Evolutionary conservation across 2,888 invertebrate species (phyloP).

Genomic region (Leptinotarsa rubiginosa): DNA sequence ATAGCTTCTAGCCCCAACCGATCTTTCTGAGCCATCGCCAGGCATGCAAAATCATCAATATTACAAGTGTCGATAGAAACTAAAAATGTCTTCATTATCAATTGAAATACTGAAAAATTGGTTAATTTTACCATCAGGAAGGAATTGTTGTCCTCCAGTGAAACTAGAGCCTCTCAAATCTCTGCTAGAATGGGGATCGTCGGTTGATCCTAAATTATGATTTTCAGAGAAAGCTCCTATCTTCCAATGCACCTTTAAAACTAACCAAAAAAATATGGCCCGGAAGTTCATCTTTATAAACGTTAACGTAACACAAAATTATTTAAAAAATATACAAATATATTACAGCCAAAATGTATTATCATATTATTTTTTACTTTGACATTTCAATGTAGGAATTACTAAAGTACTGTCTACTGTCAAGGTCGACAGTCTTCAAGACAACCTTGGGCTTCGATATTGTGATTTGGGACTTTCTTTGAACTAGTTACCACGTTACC

Average conservation of each 20-base stretch:
- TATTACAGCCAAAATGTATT: constrained; percentile 47
- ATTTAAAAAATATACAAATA: constrained; percentile 44
- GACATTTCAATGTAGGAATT: constrained; percentile 54
- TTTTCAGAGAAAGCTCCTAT: constrained; percentile 49
- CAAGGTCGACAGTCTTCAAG: constrained; percentile 43
- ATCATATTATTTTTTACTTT: constrained; percentile 58
- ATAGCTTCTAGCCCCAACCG: constrained; percentile 93
- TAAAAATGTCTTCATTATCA: constrained; percentile 38
- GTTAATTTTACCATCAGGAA: constrained; percentile 70
- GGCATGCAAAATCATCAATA: constrained; percentile 81
- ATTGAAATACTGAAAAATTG: not conserved
- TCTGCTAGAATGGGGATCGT: constrained; percentile 26
- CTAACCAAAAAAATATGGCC: constrained; percentile 61
- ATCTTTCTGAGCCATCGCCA: constrained; percentile 79
- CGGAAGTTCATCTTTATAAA: constrained; percentile 37
- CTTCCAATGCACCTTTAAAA: constrained; percentile 59
- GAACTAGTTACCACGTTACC: not conserved
- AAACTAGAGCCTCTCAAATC: constrained; percentile 65
- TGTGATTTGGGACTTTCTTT: not conserved
- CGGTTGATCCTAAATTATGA: constrained; percentile 25
- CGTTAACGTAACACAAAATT: constrained; percentile 38
- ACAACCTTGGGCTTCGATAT: not conserved
- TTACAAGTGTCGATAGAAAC: constrained; percentile 66
- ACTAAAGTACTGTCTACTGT: constrained; percentile 31
- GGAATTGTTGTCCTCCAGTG: constrained; percentile 68